Evolutionary conservation across 2,113 vertebrate genomes (phyloP).

Genomic region (Passer montanus): DNA sequence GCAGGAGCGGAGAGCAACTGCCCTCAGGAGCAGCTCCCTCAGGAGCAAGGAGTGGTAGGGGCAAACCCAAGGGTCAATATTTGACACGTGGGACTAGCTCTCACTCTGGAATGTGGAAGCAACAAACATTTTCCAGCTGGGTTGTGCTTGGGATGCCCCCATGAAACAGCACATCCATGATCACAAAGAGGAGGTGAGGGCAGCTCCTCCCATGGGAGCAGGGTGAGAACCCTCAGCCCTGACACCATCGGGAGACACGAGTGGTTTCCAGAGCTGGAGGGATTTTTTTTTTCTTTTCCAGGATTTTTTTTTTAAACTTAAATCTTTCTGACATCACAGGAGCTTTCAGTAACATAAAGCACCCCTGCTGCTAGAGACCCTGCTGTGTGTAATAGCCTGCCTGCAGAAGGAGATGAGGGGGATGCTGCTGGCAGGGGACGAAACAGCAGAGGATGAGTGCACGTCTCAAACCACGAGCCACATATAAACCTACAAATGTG

Average conservation of each 20-base stretch:
- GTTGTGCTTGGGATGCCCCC: neutral
- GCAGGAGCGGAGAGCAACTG: neutral
- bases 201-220: neutral
- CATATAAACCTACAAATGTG: neutral
- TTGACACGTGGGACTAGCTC: neutral
- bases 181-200: neutral
- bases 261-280: neutral
- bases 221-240: rapidly evolving
- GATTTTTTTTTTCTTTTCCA: neutral
- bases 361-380: neutral
- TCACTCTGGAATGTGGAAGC: rapidly evolving
- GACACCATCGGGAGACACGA: rapidly evolving
- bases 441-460: rapidly evolving
- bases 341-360: neutral
- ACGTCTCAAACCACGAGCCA: neutral
- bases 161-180: neutral
- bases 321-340: neutral
- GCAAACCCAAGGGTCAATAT: neutral
- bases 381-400: neutral
- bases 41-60: neutral
- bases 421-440: slow-evolving; percentile 1
- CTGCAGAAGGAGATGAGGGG: neutral
- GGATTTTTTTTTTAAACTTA: neutral
- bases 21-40: neutral
- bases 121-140: neutral